phyloP scores from a whole-genome alignment of 2,888 invertebrate species.

The Drosophila bunnanda region DNA sequence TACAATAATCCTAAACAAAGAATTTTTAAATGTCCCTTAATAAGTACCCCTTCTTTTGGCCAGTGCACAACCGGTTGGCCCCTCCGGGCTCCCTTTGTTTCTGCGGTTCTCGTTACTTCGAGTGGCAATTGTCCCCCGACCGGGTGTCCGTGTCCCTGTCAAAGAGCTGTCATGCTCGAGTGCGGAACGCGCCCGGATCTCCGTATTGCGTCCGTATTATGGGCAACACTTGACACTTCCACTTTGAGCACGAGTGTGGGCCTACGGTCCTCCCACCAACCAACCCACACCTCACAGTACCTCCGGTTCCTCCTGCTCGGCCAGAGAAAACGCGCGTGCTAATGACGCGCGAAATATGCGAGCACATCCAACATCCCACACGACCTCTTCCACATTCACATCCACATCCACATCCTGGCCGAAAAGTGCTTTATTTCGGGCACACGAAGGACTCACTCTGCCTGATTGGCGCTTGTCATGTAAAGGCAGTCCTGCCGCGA shows the following conservation, averaged over 20 bases:
- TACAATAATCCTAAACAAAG: background rate
- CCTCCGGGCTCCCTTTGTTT: conserved; percentile 60
- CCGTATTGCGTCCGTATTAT: conserved; percentile 68
- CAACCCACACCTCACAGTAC: background rate
- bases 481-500: conserved; percentile 30
- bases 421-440: conserved; percentile 70
- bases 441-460: conserved; percentile 39
- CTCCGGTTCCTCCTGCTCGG: background rate
- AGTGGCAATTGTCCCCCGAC: conserved; percentile 74
- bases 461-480: conserved; percentile 63
- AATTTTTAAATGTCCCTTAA: background rate
- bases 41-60: background rate
- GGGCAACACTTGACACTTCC: conserved; percentile 83
- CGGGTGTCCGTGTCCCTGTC: conserved; percentile 61
- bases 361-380: conserved; percentile 24
- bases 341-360: conserved; percentile 83
- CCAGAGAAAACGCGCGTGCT: conserved; percentile 64
- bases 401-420: conserved; percentile 3
- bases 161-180: conserved; percentile 80
- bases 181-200: conserved; percentile 55
- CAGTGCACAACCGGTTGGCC: conserved; percentile 13
- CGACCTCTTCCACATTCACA: background rate
- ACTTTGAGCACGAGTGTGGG: conserved; percentile 62
- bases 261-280: background rate
- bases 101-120: conserved; percentile 77